Percentiles rank a stretch among this genome's conserved stretches.
These are phyloP conservation scores for Acanthurus lineatus DNA, from an alignment of 2,797 vertebrate genomes.

Conservation along the genomic window DNA sequence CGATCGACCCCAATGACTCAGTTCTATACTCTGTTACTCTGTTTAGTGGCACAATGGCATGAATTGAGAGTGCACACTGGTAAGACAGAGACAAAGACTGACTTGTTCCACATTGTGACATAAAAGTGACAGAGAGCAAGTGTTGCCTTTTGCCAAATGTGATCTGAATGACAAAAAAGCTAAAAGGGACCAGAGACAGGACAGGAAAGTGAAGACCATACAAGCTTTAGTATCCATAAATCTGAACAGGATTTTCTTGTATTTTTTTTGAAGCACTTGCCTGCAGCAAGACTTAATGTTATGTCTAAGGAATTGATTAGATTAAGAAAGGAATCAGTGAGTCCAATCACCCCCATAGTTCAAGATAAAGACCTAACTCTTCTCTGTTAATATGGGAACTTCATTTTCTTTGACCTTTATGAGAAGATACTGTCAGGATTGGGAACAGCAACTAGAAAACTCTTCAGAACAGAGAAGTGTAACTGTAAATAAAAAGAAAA, in stretches of 20 bases:
- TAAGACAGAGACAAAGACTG: slow-evolving; percentile 58
- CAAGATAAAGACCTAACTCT: not conserved
- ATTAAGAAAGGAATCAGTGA: not conserved
- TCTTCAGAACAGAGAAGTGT: not conserved
- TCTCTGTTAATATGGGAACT: not conserved
- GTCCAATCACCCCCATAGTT: not conserved
- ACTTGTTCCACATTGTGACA: slow-evolving; percentile 63
- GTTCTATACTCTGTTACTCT: slow-evolving; percentile 18
- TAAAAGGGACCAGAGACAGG: slow-evolving; percentile 30
- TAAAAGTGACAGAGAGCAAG: slow-evolving; percentile 57
- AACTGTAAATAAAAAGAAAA: not conserved
- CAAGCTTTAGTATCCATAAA: not conserved
- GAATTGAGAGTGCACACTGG: slow-evolving; percentile 41
- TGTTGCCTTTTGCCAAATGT: slow-evolving; percentile 57
- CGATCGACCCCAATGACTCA: slow-evolving; percentile 1
- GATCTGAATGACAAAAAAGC: slow-evolving; percentile 49
- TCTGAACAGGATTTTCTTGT: not conserved
- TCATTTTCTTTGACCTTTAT: not conserved
- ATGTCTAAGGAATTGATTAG: not conserved
- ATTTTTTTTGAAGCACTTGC: not conserved
- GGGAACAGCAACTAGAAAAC: not conserved
- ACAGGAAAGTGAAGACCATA: slow-evolving; percentile 1
- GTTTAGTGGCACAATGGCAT: slow-evolving; percentile 41
- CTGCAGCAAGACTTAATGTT: not conserved
- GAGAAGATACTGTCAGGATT: not conserved